phyloP scores from a whole-genome alignment of 1,140 invertebrate genomes.

The Drosophila busckii region DNA sequence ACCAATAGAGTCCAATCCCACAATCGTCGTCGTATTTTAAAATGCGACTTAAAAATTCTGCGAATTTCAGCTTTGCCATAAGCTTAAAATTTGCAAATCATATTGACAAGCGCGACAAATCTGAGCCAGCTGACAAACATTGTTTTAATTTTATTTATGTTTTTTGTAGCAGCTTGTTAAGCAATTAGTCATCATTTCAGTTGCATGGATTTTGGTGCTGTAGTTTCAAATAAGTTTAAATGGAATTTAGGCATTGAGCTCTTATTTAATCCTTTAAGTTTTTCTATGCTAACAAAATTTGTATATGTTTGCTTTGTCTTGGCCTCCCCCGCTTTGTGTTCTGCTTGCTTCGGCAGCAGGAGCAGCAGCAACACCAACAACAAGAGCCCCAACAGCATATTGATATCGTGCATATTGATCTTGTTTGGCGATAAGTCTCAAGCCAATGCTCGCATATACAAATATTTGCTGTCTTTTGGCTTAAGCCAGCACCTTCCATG shows the following conservation, averaged over 20 bases:
- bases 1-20: no score
- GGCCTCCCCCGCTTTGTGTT: slow-evolving; percentile 7
- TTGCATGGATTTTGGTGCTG: no score
- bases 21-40: no score
- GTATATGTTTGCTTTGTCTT: not conserved
- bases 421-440: slow-evolving; percentile 74
- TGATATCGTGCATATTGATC: slow-evolving; percentile 79
- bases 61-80: slow-evolving; percentile 21
- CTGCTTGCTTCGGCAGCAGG: slow-evolving; percentile 13
- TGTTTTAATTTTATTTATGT: no score
- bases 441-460: slow-evolving; percentile 53
- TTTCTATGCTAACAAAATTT: slow-evolving; percentile 14
- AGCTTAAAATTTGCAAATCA: slow-evolving; percentile 26
- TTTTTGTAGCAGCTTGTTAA: slow-evolving; percentile 32
- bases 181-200: slow-evolving; percentile 35
- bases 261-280: not conserved
- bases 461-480: slow-evolving; percentile 66
- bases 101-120: slow-evolving; percentile 58
- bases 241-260: no score
- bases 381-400: slow-evolving; percentile 43
- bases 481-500: slow-evolving; percentile 76
- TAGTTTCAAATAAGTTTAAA: no score
- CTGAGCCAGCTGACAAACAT: slow-evolving; percentile 30
- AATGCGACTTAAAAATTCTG: slow-evolving; percentile 15
- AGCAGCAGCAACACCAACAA: slow-evolving; percentile 16